phyloP scores from a whole-genome alignment of 2,888 invertebrate genomes.

The Cryptus viduatorius region DNA sequence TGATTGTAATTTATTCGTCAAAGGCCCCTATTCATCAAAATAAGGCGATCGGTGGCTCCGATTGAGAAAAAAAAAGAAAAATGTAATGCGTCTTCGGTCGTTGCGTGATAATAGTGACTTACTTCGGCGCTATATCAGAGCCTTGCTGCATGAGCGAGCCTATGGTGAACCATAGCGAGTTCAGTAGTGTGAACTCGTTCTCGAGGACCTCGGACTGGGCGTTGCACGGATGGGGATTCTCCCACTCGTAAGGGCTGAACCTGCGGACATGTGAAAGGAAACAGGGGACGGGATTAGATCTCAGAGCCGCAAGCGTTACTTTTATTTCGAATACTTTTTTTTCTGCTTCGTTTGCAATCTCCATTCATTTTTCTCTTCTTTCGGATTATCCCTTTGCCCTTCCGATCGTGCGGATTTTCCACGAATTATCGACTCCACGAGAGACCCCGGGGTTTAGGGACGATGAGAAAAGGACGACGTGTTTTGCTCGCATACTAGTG shows the following conservation, averaged over 20 bases:
- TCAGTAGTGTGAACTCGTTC: slow-evolving; percentile 96
- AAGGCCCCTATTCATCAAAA: not conserved
- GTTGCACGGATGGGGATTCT: slow-evolving; percentile 94
- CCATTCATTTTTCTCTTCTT: not conserved
- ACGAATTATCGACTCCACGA: slow-evolving; percentile 44
- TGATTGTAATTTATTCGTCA: not conserved
- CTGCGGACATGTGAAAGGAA: slow-evolving; percentile 87
- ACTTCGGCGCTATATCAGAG: slow-evolving; percentile 96
- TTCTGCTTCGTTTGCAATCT: not conserved
- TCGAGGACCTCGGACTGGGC: slow-evolving; percentile 94
- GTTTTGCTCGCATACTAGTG: slow-evolving; percentile 26
- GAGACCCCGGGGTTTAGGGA: slow-evolving; percentile 56
- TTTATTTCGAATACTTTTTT: not conserved
- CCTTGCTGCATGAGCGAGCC: slow-evolving; percentile 97
- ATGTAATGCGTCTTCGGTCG: slow-evolving; percentile 9
- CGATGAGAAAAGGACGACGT: slow-evolving; percentile 39
- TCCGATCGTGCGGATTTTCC: not conserved
- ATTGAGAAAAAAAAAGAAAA: not conserved
- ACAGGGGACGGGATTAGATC: slow-evolving; percentile 79
- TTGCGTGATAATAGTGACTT: slow-evolving; percentile 85
- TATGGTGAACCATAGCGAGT: slow-evolving; percentile 98
- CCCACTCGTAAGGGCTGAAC: slow-evolving; percentile 97
- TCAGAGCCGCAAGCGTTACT: slow-evolving; percentile 67
- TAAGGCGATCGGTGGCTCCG: not conserved
- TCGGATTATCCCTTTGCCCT: not conserved